A percentile compares a stretch with the other conserved stretches of the same genome.
phyloP scores from a whole-genome alignment of 2,113 vertebrate genomes.

The Poecile atricapillus region DNA sequence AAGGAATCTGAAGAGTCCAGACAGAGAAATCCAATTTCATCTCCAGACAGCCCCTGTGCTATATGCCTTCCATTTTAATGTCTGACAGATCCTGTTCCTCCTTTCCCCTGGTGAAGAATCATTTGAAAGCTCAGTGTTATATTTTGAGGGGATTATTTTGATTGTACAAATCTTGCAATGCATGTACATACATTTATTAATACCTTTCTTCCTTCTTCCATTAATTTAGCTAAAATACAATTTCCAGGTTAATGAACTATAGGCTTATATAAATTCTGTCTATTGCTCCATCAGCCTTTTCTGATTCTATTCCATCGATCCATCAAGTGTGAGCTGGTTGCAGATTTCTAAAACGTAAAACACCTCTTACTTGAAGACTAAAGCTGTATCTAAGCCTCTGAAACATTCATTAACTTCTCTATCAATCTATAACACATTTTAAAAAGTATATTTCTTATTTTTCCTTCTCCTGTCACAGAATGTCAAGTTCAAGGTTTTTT shows the following conservation, averaged over 20 bases:
- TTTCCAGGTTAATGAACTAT: background rate
- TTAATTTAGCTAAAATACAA: background rate
- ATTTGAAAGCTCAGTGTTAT: background rate
- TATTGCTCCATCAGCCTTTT: background rate
- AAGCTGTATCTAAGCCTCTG: background rate
- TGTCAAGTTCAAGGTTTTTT: background rate
- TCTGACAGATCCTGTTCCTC: constrained; percentile 46
- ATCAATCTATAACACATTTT: background rate
- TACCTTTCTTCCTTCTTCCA: background rate
- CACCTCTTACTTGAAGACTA: background rate
- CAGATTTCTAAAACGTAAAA: background rate
- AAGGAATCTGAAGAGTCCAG: constrained; percentile 56
- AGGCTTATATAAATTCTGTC: background rate
- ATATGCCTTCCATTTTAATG: constrained; percentile 68
- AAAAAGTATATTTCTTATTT: background rate
- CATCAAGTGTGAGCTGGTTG: background rate
- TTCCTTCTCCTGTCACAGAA: background rate
- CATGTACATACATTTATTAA: background rate
- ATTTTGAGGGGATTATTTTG: background rate
- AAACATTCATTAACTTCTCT: background rate
- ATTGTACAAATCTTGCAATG: background rate
- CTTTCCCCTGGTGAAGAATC: background rate
- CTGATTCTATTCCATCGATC: background rate
- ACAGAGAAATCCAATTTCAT: constrained; percentile 72
- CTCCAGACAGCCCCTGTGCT: constrained; percentile 47